Evolutionary conservation across 2,113 vertebrate species (phyloP).

Genomic region (Hemiprocne comata): DNA sequence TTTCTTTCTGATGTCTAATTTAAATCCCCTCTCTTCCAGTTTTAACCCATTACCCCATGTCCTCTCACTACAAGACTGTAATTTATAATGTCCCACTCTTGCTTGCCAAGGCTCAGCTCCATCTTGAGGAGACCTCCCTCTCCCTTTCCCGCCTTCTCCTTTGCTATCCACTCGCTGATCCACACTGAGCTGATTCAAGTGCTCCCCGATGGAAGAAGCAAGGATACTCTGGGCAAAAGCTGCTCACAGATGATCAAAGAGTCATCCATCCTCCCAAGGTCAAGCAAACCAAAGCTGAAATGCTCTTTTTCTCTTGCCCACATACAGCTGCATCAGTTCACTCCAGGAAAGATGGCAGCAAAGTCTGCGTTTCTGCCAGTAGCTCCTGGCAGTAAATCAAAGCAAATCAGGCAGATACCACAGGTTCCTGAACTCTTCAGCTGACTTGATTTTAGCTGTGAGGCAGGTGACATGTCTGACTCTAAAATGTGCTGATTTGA

Average conservation of each 20-base stretch:
- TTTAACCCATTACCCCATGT: too few species aligned
- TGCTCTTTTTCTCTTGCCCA: not conserved
- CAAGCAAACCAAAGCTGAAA: not conserved
- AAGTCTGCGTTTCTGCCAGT: not conserved
- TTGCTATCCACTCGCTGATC: not conserved
- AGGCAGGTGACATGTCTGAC: not conserved
- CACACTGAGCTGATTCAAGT: not conserved
- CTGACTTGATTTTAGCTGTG: not conserved
- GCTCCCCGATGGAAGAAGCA: not conserved
- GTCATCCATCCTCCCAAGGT: not conserved
- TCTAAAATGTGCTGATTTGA: not conserved
- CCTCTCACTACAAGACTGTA: too few species aligned
- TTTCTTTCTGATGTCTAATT: too few species aligned
- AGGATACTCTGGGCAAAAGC: not conserved
- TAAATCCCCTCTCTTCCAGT: too few species aligned
- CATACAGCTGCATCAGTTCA: not conserved
- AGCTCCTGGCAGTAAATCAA: not conserved
- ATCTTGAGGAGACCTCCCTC: not conserved
- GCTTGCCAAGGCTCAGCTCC: not conserved
- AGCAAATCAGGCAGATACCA: not conserved
- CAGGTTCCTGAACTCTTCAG: not conserved
- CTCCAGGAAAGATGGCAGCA: not conserved
- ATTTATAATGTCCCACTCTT: not conserved
- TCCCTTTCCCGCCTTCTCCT: not conserved
- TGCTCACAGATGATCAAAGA: not conserved